A percentile compares a stretch with the other conserved stretches of the same genome.
These are phyloP conservation scores for Parus major DNA, from an alignment of 2,113 vertebrate species.

Conservation along the genomic window DNA sequence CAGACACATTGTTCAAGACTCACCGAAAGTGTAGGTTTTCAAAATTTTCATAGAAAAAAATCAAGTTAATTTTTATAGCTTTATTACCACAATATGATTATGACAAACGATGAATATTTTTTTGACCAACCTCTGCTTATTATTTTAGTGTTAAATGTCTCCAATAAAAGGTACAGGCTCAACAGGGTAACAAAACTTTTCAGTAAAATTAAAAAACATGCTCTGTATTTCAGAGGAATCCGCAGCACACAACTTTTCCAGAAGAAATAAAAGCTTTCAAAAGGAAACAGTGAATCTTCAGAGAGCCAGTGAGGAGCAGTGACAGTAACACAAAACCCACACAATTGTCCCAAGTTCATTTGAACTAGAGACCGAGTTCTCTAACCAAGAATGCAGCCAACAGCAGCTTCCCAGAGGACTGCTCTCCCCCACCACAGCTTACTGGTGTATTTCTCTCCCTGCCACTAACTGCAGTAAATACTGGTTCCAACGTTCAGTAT, in stretches of 20 bases:
- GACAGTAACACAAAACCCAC: not conserved
- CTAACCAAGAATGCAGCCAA: not conserved
- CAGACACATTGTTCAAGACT: not conserved
- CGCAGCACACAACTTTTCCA: not conserved
- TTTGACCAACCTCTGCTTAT: not conserved
- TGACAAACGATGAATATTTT: not conserved
- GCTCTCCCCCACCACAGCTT: not conserved
- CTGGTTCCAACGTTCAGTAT: not conserved
- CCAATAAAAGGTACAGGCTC: not conserved
- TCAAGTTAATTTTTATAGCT: not conserved
- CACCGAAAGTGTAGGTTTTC: not conserved
- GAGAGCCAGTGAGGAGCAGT: not conserved
- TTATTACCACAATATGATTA: not conserved
- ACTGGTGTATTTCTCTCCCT: not conserved
- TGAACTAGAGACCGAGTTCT: not conserved
- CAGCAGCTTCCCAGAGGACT: not conserved
- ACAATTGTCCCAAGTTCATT: not conserved
- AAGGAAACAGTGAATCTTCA: not conserved
- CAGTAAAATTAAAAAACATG: not conserved
- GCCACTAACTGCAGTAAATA: not conserved
- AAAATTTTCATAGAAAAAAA: not conserved
- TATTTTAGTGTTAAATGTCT: not conserved
- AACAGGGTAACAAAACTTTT: not conserved
- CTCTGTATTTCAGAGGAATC: not conserved
- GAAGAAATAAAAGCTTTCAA: not conserved